These are phyloP conservation scores for Hucho hucho DNA, from an alignment of 2,113 vertebrate species.

Conservation along the genomic window DNA sequence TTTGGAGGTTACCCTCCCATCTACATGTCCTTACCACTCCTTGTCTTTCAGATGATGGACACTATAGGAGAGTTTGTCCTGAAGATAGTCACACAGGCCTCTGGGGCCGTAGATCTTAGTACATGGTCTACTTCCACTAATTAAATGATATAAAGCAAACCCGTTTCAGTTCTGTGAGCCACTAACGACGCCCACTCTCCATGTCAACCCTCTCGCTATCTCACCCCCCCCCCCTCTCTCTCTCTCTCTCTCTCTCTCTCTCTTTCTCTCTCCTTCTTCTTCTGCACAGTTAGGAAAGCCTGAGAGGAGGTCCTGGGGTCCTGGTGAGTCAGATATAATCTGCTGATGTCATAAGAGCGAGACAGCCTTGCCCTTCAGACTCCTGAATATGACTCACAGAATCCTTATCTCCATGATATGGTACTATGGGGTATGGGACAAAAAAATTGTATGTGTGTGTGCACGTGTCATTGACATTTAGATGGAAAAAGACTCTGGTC, in stretches of 20 bases:
- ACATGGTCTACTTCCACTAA: slow-evolving; percentile 2
- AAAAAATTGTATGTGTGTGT: not conserved
- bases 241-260: not conserved
- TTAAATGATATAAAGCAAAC: slow-evolving; percentile 32
- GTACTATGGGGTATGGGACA: no score
- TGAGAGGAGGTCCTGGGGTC: not conserved
- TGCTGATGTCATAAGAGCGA: not conserved
- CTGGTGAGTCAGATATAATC: not conserved
- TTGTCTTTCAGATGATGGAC: no score
- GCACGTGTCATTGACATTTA: not conserved
- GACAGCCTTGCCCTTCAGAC: not conserved
- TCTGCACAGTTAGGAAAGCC: not conserved
- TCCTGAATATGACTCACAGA: no score
- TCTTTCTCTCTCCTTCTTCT: not conserved
- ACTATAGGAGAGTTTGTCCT: no score
- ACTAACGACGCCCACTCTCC: not conserved
- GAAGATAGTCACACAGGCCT: no score
- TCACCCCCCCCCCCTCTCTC: no score
- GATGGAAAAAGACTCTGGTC: no score
- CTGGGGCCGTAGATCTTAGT: no score
- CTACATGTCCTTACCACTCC: no score
- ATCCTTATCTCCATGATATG: no score
- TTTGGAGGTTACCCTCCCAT: no score
- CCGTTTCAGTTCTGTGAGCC: slow-evolving; percentile 16
- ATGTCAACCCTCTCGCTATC: no score